A percentile compares a stretch with the other conserved stretches of the same genome.
These are phyloP conservation scores for Spinibarbus caldwelli DNA, from an alignment of 2,797 vertebrate species.

Conservation along the genomic window DNA sequence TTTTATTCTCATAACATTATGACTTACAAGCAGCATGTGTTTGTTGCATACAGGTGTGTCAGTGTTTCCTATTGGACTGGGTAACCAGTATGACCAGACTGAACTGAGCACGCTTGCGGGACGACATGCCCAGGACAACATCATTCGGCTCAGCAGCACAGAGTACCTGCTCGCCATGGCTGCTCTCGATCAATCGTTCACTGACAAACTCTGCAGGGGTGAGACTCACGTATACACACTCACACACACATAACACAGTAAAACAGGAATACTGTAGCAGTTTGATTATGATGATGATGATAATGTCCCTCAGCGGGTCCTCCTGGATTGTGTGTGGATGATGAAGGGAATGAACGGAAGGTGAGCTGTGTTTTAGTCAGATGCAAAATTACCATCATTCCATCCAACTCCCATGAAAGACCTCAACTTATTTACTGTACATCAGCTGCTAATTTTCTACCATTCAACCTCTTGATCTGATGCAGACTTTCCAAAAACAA, in stretches of 20 bases:
- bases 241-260: conserved; percentile 10
- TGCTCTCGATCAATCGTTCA: conserved; percentile 78
- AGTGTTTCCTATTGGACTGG: conserved; percentile 89
- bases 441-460: conserved; percentile 5
- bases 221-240: conserved; percentile 9
- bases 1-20: no score
- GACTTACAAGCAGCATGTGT: not conserved
- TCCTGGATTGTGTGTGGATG: conserved; percentile 87
- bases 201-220: conserved; percentile 91
- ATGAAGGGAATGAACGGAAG: conserved; percentile 86
- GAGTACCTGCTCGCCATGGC: conserved; percentile 86
- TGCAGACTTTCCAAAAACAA: not conserved
- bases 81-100: conserved; percentile 76
- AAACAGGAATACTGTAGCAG: not conserved
- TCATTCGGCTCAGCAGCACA: conserved; percentile 82
- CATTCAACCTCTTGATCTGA: not conserved
- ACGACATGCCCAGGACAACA: conserved; percentile 77
- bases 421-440: not conserved
- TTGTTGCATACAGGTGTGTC: conserved; percentile 80
- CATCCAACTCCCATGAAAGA: not conserved
- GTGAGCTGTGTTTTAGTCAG: conserved; percentile 74
- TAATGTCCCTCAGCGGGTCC: conserved; percentile 80
- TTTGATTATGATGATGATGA: conserved; percentile 22
- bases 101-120: conserved; percentile 83
- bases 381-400: not conserved